phyloP scores from a whole-genome alignment of 64 coral and sea anemone species.

The Pocillopora verrucosa region DNA sequence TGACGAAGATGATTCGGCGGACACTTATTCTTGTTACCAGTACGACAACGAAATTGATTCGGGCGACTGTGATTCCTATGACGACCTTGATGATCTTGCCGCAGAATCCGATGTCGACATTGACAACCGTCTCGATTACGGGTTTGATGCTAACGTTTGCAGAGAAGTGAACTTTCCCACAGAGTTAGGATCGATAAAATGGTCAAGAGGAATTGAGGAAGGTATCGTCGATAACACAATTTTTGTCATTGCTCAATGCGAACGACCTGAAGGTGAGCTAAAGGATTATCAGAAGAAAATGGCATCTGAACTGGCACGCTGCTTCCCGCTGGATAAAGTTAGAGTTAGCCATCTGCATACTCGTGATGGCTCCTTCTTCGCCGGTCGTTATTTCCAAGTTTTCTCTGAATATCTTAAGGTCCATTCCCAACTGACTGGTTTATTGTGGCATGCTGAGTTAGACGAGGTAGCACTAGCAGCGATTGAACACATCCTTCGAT shows the following conservation, averaged over 20 bases:
- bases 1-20: neutral
- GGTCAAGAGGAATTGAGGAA: neutral
- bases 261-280: neutral
- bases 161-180: no score
- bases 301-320: neutral
- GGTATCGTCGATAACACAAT: neutral
- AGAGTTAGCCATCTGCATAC: neutral
- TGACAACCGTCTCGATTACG: neutral
- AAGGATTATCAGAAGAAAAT: neutral
- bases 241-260: neutral
- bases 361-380: no score
- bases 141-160: neutral
- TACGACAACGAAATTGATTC: neutral
- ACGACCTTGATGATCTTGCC: neutral
- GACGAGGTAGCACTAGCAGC: neutral
- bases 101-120: neutral
- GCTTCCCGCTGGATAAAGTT: neutral
- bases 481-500: neutral
- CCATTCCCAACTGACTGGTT: neutral
- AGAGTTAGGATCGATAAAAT: neutral
- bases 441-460: neutral
- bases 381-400: neutral
- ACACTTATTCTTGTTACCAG: no score
- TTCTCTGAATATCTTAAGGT: neutral
- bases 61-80: neutral